Conservation (phyloP, 2,113 vertebrate genomes). For the Taxidea taxus region DNA sequence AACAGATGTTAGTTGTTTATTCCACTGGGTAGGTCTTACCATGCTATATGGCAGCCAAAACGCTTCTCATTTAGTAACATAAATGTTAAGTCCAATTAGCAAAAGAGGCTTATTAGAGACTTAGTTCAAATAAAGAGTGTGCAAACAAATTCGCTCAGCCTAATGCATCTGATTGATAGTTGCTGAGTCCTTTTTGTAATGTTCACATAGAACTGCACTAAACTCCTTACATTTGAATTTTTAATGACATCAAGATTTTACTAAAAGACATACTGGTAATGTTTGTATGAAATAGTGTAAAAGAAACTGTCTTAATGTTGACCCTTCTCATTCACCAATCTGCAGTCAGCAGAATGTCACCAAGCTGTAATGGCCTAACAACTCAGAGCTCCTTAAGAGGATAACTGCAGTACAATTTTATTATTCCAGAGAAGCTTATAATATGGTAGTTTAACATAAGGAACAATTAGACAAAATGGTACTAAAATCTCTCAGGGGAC, state of each 20-base stretch:
- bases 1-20: conserved; percentile 90
- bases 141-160: conserved; percentile 76
- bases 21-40: conserved; percentile 86
- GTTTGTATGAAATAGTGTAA: conserved; percentile 34
- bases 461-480: conserved; percentile 70
- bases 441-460: conserved; percentile 57
- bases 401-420: conserved; percentile 51
- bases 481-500: conserved; percentile 43
- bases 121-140: conserved; percentile 83
- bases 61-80: conserved; percentile 85
- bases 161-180: conserved; percentile 76
- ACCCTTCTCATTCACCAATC: conserved; percentile 34
- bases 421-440: conserved; percentile 67
- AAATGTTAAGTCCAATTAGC: conserved; percentile 86
- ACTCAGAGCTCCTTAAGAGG: conserved; percentile 31
- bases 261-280: conserved; percentile 40
- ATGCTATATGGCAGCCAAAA: conserved; percentile 85
- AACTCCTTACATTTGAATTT: conserved; percentile 54
- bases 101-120: conserved; percentile 83
- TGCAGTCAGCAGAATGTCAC: conserved; percentile 60
- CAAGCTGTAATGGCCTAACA: conserved; percentile 47
- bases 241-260: conserved; percentile 62
- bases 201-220: conserved; percentile 15
- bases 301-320: conserved; percentile 41
- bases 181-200: conserved; percentile 62